Percentiles rank a stretch among this genome's conserved stretches.
These are phyloP conservation scores for Cataglyphis cursor DNA, from an alignment of 2,888 invertebrate species.

Conservation along the genomic window DNA sequence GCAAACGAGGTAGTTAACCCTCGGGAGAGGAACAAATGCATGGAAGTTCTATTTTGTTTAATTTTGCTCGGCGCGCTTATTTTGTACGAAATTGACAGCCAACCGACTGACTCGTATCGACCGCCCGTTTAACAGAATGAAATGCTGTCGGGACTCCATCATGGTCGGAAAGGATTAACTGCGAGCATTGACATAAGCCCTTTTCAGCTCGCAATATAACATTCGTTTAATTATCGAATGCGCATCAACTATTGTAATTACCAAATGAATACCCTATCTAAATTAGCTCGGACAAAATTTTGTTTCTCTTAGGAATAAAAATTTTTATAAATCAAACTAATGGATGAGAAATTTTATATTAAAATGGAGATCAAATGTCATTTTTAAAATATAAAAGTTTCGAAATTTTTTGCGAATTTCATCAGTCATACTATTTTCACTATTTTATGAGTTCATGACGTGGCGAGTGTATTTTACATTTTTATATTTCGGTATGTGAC, in stretches of 20 bases:
- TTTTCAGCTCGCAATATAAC: constrained; percentile 18
- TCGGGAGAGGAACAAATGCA: constrained; percentile 10
- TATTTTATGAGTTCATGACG: neutral
- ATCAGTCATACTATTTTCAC: neutral
- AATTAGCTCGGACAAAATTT: constrained; percentile 3
- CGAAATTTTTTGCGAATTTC: neutral
- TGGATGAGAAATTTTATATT: constrained; percentile 14
- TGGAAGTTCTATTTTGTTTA: constrained; percentile 59
- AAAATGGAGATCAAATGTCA: neutral
- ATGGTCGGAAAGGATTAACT: constrained; percentile 9
- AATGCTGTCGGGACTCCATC: constrained; percentile 19
- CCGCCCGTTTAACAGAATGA: constrained; percentile 27
- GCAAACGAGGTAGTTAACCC: constrained; percentile 35
- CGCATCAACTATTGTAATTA: constrained; percentile 27
- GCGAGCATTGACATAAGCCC: constrained; percentile 42
- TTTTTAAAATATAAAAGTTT: neutral
- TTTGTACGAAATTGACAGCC: neutral
- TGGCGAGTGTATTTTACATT: constrained; percentile 6
- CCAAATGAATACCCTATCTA: neutral
- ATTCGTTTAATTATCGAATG: constrained; percentile 32
- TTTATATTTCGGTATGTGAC: constrained; percentile 7
- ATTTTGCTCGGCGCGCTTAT: constrained; percentile 40
- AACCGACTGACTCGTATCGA: constrained; percentile 33
- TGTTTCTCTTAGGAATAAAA: constrained; percentile 3
- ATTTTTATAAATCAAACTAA: neutral